Percentiles rank a stretch among this genome's conserved stretches.
Evolutionary conservation across 2,797 vertebrate species (phyloP).

Genomic region (Glossophaga mutica): DNA sequence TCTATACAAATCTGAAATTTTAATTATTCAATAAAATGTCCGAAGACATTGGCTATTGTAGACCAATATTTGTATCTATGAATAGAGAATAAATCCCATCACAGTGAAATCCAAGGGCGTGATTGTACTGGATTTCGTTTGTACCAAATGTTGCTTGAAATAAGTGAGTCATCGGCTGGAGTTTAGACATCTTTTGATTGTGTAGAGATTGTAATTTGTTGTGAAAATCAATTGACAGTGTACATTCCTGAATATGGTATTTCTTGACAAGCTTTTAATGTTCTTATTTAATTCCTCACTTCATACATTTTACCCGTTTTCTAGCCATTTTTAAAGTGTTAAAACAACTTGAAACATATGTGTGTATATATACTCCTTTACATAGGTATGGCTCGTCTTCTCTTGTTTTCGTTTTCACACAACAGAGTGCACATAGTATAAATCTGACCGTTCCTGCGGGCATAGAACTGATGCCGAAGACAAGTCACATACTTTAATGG

Average conservation of each 20-base stretch:
- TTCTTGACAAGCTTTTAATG: not conserved
- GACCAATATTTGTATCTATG: not conserved
- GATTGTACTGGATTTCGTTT: not conserved
- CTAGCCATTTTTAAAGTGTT: not conserved
- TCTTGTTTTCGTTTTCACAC: not conserved
- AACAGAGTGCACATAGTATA: not conserved
- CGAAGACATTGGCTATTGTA: not conserved
- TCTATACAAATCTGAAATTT: not conserved
- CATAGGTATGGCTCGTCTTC: not conserved
- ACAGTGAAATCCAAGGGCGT: not conserved
- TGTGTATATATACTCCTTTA: not conserved
- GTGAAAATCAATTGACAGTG: slow-evolving; percentile 4
- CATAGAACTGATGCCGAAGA: not conserved
- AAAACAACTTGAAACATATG: not conserved
- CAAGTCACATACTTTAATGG: not conserved
- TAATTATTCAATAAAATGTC: slow-evolving; percentile 31
- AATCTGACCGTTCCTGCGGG: not conserved
- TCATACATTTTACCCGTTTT: not conserved
- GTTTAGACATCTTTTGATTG: not conserved
- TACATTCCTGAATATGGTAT: not conserved
- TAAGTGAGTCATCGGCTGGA: not conserved
- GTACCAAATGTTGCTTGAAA: not conserved
- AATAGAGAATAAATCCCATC: not conserved
- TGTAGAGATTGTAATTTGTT: slow-evolving; percentile 29
- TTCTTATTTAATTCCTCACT: slow-evolving; percentile 14